Base-by-base conservation (phyloP, 1,140 invertebrate species). In the Caenorhabditis tropicalis region DNA sequence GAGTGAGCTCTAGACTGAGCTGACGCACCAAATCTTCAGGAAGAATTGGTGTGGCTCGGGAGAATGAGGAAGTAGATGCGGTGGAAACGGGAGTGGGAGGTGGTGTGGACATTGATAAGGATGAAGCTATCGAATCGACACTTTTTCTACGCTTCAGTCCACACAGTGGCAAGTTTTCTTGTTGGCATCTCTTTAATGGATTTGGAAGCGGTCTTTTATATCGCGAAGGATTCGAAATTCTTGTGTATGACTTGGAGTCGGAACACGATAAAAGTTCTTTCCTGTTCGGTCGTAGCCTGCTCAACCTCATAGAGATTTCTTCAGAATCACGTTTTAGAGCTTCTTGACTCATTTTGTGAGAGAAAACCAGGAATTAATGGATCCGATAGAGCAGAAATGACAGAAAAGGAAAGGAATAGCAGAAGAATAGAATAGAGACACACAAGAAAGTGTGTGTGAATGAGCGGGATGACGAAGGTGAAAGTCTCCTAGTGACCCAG, bases 401-500 rank as follows among this genome's bases (percentile, higher is more conserved):
- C n/a, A 15, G 36, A 16, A 3, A 65, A 65, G 21, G 31, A 27
- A 56, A 19, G 43, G 56, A 36, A 74, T 33, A 43, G 36, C 24
- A 74, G 65, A 39, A 24, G 65, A 74, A 74, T 74, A 43, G 16
- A 33, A 43, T 29, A 19, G n/a, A 36, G 16, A 24, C 10, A 74
- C 12, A 74, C 65, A 46, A 16, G 4, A 21, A 29, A 74, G 24
- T 36, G 36, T 70, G 29, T 60, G 56, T 60, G 56, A 53, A 53
- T 53, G 51, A 46, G 49, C 15, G 58, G 58, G 33, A 3, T 65
- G 58, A 65, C 29, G 65, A 74, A 74, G 65, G 65, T 74, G 65
- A 74, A 74, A 74, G 65, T 74, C 31, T 65, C 65, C 65, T 43
- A 74, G 36, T 74, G 65, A 74, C 65, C 65, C 65, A 74, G 65